A percentile compares a stretch with the other conserved stretches of the same genome.
phyloP scores from a whole-genome alignment of 2,113 vertebrate species.

The Nibea coibor region DNA sequence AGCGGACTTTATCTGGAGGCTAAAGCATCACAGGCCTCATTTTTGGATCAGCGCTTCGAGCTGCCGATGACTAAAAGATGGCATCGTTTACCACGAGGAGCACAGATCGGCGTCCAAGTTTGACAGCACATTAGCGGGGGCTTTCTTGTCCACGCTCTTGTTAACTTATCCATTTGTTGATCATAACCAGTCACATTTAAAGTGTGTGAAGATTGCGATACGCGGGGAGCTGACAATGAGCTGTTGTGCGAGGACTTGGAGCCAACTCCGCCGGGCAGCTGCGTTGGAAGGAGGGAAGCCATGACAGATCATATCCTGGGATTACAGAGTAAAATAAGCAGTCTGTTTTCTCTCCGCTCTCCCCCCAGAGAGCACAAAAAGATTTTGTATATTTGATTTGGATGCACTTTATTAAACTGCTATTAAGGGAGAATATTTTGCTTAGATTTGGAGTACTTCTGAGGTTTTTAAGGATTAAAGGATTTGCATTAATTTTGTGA shows the following conservation, averaged over 20 bases:
- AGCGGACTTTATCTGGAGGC: conserved; percentile 4
- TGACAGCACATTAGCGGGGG: conserved; percentile 11
- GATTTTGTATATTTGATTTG: conserved; percentile 72
- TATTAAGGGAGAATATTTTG: conserved; percentile 64
- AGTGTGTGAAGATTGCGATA: conserved; percentile 35
- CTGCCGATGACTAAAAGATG: conserved; percentile 1
- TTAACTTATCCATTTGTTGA: conserved; percentile 35
- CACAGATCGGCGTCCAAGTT: conserved; percentile 23
- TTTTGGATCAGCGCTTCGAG: conserved; percentile 7
- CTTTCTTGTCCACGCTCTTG: conserved; percentile 26
- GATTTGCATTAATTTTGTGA: conserved; percentile 72
- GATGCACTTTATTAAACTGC: conserved; percentile 65
- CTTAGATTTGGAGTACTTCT: conserved; percentile 58
- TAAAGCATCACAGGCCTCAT: too few relatives aligned
- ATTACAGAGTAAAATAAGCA: conserved; percentile 80
- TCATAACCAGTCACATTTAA: conserved; percentile 43
- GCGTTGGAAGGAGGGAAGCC: conserved; percentile 66
- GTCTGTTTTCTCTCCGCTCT: conserved; percentile 66
- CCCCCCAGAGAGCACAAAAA: conserved; percentile 58
- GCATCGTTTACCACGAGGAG: conserved; percentile 3
- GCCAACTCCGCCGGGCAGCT: conserved; percentile 72
- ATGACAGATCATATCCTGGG: conserved; percentile 81
- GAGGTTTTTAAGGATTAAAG: conserved; percentile 71
- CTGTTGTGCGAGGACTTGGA: conserved; percentile 66
- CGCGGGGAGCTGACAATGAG: conserved; percentile 59